These are phyloP conservation scores for Macrosoma leucophasiata DNA, from an alignment of 2,888 invertebrate species.

Conservation along the genomic window DNA sequence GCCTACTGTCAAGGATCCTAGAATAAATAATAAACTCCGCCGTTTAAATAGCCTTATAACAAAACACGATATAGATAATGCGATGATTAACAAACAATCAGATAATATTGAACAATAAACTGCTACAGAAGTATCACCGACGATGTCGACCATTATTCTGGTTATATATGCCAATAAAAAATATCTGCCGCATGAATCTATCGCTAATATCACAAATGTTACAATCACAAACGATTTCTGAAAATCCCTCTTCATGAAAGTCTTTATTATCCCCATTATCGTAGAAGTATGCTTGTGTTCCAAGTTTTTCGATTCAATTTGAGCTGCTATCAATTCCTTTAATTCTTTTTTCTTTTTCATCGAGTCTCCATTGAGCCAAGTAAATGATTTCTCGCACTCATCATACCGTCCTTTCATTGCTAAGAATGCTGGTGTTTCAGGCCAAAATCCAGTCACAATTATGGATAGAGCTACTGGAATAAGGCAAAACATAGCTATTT, in stretches of 20 bases:
- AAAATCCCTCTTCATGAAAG: constrained; percentile 32
- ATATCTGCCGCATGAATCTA: constrained; percentile 37
- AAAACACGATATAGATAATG: constrained; percentile 30
- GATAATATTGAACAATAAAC: constrained; percentile 33
- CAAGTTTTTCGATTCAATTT: constrained; percentile 11
- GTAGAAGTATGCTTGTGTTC: constrained; percentile 6
- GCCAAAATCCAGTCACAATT: constrained; percentile 32
- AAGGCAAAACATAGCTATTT: constrained; percentile 27
- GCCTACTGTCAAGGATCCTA: constrained; percentile 27
- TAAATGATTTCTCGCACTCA: constrained; percentile 34
- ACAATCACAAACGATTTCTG: constrained; percentile 31
- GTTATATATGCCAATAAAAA: constrained; percentile 35
- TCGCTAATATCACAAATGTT: constrained; percentile 28
- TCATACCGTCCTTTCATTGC: constrained; percentile 36
- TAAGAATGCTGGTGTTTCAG: constrained; percentile 39
- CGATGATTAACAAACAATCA: constrained; percentile 31
- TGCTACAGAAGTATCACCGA: constrained; percentile 30
- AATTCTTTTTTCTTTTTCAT: constrained; percentile 30
- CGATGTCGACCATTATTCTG: constrained; percentile 35
- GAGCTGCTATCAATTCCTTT: constrained; percentile 26
- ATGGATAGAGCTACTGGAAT: constrained; percentile 24
- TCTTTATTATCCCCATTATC: constrained; percentile 13
- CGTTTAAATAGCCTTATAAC: constrained; percentile 31
- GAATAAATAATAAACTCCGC: constrained; percentile 32
- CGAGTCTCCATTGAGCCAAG: constrained; percentile 34